These are phyloP conservation scores for Varanus komodoensis DNA, from an alignment of 2,113 vertebrate genomes.

Conservation along the genomic window DNA sequence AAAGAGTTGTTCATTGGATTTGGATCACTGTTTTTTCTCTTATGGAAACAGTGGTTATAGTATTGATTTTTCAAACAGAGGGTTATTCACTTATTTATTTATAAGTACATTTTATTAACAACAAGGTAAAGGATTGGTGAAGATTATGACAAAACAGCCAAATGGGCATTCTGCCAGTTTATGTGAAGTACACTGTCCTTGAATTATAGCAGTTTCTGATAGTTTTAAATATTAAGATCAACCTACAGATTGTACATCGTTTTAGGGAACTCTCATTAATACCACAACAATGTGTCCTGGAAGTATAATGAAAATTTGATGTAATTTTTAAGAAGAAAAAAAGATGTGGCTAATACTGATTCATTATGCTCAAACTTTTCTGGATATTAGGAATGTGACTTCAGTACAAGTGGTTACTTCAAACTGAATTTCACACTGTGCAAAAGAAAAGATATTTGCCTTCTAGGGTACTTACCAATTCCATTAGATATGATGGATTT, in stretches of 20 bases:
- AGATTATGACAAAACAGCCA: conserved; percentile 9
- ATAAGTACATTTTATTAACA: too few species aligned
- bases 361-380: conserved; percentile 57
- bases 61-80: background rate
- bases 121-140: background rate
- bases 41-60: background rate
- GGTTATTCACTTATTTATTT: too few species aligned
- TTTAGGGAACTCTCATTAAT: conserved; percentile 36
- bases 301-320: conserved; percentile 54
- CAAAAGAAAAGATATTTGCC: conserved; percentile 74
- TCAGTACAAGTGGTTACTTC: conserved; percentile 70
- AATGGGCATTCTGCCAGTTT: conserved; percentile 1
- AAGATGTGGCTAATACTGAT: conserved; percentile 29
- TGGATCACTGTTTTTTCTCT: background rate
- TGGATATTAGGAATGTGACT: conserved; percentile 55
- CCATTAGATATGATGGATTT: conserved; percentile 76
- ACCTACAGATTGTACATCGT: background rate
- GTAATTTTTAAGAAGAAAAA: conserved; percentile 23
- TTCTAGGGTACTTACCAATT: conserved; percentile 77
- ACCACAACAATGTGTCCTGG: background rate
- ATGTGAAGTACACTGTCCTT: conserved; percentile 40
- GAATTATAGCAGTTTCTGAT: conserved; percentile 16
- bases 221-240: conserved; percentile 36
- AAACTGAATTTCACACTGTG: conserved; percentile 67
- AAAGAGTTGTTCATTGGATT: background rate